Percentiles rank a stretch among this genome's conserved stretches.
phyloP scores from a whole-genome alignment of 2,888 invertebrate genomes.

The Eugnorisma glareosa region DNA sequence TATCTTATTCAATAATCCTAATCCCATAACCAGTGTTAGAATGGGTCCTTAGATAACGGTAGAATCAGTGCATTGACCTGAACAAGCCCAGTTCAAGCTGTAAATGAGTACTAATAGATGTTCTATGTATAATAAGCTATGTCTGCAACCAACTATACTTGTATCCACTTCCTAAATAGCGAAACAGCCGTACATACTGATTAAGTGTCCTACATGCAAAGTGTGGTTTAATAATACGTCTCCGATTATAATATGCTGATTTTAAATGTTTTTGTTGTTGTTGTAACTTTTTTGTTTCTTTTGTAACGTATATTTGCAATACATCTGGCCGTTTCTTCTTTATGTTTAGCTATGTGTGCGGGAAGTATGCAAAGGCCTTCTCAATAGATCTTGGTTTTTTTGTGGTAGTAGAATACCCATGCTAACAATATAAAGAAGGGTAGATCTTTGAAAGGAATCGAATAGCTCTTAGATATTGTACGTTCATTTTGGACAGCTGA shows the following conservation, averaged over 20 bases:
- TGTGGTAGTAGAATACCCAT: constrained; percentile 20
- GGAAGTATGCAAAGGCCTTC: constrained; percentile 2
- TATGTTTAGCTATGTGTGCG: background rate
- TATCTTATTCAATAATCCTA: constrained; percentile 53
- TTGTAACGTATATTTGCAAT: constrained; percentile 16
- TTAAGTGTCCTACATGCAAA: constrained; percentile 70
- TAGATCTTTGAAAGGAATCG: constrained; percentile 12
- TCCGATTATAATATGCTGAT: constrained; percentile 55
- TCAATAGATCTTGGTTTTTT: constrained; percentile 26
- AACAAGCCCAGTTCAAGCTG: constrained; percentile 72
- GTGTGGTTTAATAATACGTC: constrained; percentile 57
- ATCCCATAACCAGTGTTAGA: constrained; percentile 69
- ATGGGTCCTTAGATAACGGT: constrained; percentile 80
- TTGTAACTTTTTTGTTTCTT: background rate
- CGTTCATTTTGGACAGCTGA: background rate
- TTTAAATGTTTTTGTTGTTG: constrained; percentile 44
- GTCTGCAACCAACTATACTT: constrained; percentile 57
- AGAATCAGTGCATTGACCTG: constrained; percentile 78
- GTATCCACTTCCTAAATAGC: constrained; percentile 82
- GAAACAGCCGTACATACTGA: constrained; percentile 77
- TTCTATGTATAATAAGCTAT: constrained; percentile 76
- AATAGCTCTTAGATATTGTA: constrained; percentile 17
- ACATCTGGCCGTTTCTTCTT: constrained; percentile 25
- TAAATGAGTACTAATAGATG: constrained; percentile 83
- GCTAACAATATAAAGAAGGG: constrained; percentile 32